Evolutionary conservation across 30 jellyfish, hydroid and myxozoan species (phyloP).

Genomic region (Hydractinia echinata): DNA sequence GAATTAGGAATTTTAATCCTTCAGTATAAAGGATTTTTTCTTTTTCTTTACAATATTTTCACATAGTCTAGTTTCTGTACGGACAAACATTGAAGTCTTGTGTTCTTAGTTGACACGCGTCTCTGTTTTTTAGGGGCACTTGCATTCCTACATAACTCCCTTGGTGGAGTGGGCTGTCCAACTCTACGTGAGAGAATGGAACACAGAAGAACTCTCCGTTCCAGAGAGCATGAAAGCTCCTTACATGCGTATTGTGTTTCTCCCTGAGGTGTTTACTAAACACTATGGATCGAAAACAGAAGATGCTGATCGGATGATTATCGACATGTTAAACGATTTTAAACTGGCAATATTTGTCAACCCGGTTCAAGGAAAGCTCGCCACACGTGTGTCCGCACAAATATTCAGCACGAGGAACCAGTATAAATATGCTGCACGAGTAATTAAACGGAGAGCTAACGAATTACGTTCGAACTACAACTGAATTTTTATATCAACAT

Average conservation of each 20-base stretch:
- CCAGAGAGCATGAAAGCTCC: slow-evolving; percentile 96
- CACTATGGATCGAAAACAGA: slow-evolving; percentile 40
- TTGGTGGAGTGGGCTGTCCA: slow-evolving; percentile 88
- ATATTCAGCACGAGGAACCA: slow-evolving; percentile 60
- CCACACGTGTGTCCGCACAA: slow-evolving; percentile 83
- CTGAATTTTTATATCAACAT: not conserved
- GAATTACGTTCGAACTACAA: slow-evolving; percentile 8
- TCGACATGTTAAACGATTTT: slow-evolving; percentile 39
- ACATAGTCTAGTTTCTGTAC: too few species aligned
- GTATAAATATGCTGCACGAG: slow-evolving; percentile 53
- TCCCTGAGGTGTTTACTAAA: slow-evolving; percentile 60
- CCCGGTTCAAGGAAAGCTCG: slow-evolving; percentile 55
- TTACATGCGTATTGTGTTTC: slow-evolving; percentile 63
- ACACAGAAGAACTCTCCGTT: slow-evolving; percentile 59
- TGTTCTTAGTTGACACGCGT: not conserved
- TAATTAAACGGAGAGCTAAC: slow-evolving; percentile 33
- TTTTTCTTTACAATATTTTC: too few species aligned
- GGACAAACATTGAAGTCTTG: not conserved
- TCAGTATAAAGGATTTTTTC: too few species aligned
- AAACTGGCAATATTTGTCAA: slow-evolving; percentile 59
- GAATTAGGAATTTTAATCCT: too few species aligned
- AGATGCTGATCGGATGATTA: slow-evolving; percentile 43
- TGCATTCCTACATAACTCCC: slow-evolving; percentile 56
- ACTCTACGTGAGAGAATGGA: slow-evolving; percentile 56
- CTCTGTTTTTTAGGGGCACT: slow-evolving; percentile 48